phyloP scores from a whole-genome alignment of 1,140 invertebrate species.

The Stegodyphus mimosarum region DNA sequence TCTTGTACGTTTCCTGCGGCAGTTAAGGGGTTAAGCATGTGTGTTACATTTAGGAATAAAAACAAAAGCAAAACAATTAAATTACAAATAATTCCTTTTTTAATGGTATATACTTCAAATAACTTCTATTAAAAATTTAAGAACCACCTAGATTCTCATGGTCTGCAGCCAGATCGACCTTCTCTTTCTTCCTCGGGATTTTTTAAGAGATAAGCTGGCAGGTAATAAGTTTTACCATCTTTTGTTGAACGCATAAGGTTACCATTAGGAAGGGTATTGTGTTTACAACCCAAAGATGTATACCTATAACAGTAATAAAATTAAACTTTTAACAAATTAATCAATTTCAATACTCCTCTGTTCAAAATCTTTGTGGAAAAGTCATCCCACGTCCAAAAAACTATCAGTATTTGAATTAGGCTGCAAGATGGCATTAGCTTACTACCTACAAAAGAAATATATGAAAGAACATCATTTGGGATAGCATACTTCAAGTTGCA shows the following conservation, averaged over 20 bases:
- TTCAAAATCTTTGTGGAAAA: too few relatives aligned
- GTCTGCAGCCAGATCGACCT: conserved; percentile 71
- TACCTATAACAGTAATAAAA: conserved; percentile 71
- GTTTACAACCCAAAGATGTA: conserved; percentile 84
- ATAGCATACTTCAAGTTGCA: background rate
- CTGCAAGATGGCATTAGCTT: background rate
- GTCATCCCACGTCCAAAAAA: background rate
- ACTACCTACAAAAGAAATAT: background rate
- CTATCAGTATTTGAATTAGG: background rate
- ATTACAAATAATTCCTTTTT: too few relatives aligned
- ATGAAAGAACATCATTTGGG: background rate
- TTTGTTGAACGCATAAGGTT: conserved; percentile 72
- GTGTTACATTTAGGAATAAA: too few relatives aligned
- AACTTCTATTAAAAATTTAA: background rate
- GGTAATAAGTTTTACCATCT: conserved; percentile 72
- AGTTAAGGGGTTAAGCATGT: too few relatives aligned
- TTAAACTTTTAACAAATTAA: background rate
- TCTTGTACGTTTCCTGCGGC: too few relatives aligned
- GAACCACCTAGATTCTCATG: background rate
- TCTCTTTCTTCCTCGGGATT: conserved; percentile 79
- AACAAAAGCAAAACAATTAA: too few relatives aligned
- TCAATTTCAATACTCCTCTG: too few relatives aligned
- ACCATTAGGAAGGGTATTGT: conserved; percentile 85
- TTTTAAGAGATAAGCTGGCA: conserved; percentile 82
- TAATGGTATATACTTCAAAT: too few relatives aligned